Evolutionary conservation across 1,140 invertebrate genomes (phyloP).

Genomic region (Mizuhopecten yessoensis): DNA sequence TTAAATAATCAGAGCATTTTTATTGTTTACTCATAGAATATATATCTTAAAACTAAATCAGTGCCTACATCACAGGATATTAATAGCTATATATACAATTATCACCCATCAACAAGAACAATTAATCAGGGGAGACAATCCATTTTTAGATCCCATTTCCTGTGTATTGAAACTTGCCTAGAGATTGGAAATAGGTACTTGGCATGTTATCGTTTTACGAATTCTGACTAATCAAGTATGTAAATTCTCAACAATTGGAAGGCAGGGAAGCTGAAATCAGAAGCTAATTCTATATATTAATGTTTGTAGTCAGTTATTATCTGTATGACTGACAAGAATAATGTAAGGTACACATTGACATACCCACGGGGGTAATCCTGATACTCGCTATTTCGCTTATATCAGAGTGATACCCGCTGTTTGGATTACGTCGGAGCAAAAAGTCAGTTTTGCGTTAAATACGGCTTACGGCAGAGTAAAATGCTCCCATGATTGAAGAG

Average conservation of each 20-base stretch:
- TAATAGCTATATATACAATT: no score
- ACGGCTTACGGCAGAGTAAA: no score
- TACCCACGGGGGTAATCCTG: no score
- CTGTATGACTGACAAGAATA: not conserved
- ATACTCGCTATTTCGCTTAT: not conserved
- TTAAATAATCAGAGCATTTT: not conserved
- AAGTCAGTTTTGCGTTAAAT: no score
- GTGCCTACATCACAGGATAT: no score
- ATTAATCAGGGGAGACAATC: not conserved
- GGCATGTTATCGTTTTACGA: not conserved
- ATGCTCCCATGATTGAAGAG: no score
- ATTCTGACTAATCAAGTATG: slow-evolving; percentile 16
- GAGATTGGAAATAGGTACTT: not conserved
- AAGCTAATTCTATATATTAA: not conserved
- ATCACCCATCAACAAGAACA: not conserved
- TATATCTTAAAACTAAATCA: no score
- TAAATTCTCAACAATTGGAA: not conserved
- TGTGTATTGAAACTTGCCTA: not conserved
- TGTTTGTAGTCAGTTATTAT: not conserved
- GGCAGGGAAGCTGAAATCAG: not conserved
- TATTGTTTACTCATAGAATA: not conserved
- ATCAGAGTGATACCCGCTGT: no score
- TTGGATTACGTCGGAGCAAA: no score
- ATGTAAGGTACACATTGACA: not conserved
- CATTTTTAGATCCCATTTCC: not conserved